Conservation (phyloP, 92 coral and sea anemone genomes). For the Parazoanthus atlanticus region DNA sequence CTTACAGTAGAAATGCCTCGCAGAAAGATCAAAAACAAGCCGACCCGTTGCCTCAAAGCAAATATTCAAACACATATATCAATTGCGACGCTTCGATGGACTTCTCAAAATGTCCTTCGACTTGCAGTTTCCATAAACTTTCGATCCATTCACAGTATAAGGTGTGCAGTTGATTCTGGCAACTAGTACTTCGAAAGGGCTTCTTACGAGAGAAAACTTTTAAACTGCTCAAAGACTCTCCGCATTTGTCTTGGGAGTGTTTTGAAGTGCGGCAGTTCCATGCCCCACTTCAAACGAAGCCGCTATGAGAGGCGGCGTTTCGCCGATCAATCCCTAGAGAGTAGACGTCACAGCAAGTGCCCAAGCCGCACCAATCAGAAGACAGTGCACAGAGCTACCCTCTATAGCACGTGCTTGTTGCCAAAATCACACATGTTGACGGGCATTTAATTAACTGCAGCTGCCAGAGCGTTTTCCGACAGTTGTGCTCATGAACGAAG, state of each 20-base stretch:
- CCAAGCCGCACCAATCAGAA: slow-evolving; percentile 99
- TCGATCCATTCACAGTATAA: slow-evolving; percentile 8
- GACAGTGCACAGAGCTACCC: slow-evolving; percentile 66
- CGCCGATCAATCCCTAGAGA: slow-evolving; percentile 98
- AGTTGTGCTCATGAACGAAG: slow-evolving; percentile 65
- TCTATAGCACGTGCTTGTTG: slow-evolving; percentile 97
- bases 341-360: slow-evolving; percentile 92
- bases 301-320: slow-evolving; percentile 98
- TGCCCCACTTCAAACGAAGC: slow-evolving; percentile 89
- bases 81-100: slow-evolving; percentile 90
- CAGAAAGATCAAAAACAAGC: slow-evolving; percentile 90
- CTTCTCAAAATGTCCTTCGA: slow-evolving; percentile 71
- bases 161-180: slow-evolving; percentile 38
- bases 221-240: slow-evolving; percentile 73
- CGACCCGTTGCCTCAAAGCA: slow-evolving; percentile 99
- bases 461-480: slow-evolving; percentile 78
- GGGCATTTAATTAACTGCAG: slow-evolving; percentile 99
- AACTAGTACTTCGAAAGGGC: slow-evolving; percentile 62
- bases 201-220: slow-evolving; percentile 64
- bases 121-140: slow-evolving; percentile 47
- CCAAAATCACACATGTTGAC: slow-evolving; percentile 97
- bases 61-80: slow-evolving; percentile 98
- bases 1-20: slow-evolving; percentile 82
- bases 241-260: slow-evolving; percentile 95
- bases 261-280: slow-evolving; percentile 92